phyloP scores from a whole-genome alignment of 2,113 vertebrate genomes.

The Mesoclemmys tuberculata region DNA sequence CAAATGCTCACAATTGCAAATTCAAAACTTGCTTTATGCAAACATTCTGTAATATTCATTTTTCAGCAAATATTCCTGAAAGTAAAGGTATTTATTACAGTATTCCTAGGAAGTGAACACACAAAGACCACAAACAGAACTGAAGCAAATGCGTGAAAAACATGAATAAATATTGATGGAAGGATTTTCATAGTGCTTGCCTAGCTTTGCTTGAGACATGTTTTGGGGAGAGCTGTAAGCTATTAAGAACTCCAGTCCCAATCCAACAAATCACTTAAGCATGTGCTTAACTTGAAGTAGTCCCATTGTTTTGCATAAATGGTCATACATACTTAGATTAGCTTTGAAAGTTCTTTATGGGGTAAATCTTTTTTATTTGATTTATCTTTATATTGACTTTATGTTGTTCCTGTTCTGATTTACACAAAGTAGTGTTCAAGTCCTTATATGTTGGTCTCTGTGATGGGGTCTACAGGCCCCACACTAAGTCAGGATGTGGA shows the following conservation, averaged over 20 bases:
- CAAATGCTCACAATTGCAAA: fast-evolving
- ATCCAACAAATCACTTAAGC: not conserved
- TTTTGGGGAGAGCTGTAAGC: fast-evolving
- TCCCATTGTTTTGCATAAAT: not conserved
- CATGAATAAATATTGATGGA: not conserved
- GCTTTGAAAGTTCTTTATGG: not conserved
- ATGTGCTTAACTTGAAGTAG: not conserved
- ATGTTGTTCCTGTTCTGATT: not conserved
- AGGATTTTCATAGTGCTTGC: not conserved
- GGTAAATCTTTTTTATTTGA: not conserved
- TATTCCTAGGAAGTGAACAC: not conserved
- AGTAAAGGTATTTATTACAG: fast-evolving
- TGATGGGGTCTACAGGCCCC: not conserved
- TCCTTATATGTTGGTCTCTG: not conserved
- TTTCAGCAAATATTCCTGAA: fast-evolving
- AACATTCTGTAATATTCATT: not conserved
- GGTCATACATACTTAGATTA: not conserved
- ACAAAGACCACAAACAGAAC: fast-evolving
- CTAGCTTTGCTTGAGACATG: fast-evolving
- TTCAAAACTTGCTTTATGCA: not conserved
- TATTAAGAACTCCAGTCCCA: not conserved
- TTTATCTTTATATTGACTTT: not conserved
- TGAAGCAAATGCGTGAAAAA: not conserved
- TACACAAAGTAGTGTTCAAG: not conserved
- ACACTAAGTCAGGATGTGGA: not conserved